Conservation (phyloP, 2,888 invertebrate species). For the Philopedon plagiatum region DNA sequence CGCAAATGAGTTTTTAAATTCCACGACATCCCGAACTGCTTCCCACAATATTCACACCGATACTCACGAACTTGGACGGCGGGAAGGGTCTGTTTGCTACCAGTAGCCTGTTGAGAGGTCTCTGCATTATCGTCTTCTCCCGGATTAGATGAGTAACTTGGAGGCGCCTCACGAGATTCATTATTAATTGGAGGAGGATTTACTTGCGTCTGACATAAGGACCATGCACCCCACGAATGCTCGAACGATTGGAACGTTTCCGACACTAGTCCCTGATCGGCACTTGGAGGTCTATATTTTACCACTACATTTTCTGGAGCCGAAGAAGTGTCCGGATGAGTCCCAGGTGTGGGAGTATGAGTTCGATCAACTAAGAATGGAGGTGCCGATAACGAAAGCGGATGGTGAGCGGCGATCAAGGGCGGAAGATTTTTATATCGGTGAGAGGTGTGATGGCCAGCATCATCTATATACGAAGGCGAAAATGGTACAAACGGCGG, state of each 20-base stretch:
- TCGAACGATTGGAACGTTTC: conserved; percentile 69
- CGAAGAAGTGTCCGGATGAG: conserved; percentile 66
- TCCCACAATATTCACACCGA: conserved; percentile 90
- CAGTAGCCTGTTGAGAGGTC: conserved; percentile 67
- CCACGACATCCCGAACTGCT: conserved; percentile 95
- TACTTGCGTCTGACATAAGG: conserved; percentile 76
- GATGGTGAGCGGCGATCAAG: conserved; percentile 76
- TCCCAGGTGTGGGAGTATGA: conserved; percentile 73
- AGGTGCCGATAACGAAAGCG: conserved; percentile 81
- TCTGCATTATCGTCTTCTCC: conserved; percentile 62
- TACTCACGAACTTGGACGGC: conserved; percentile 83
- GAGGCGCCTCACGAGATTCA: conserved; percentile 60
- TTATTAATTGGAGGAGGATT: conserved; percentile 67
- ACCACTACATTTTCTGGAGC: conserved; percentile 73
- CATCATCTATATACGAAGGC: conserved; percentile 82
- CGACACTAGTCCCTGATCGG: conserved; percentile 73
- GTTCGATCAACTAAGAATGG: conserved; percentile 78
- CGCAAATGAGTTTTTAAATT: conserved; percentile 90
- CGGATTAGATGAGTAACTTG: conserved; percentile 62
- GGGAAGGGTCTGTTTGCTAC: conserved; percentile 64
- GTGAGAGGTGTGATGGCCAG: conserved; percentile 74
- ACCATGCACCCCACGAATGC: conserved; percentile 78
- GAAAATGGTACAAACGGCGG: conserved; percentile 89
- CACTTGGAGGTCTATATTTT: conserved; percentile 78
- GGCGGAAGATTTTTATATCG: conserved; percentile 74